phyloP scores from a whole-genome alignment of 2,888 invertebrate species.

The Idaea dimidiata region DNA sequence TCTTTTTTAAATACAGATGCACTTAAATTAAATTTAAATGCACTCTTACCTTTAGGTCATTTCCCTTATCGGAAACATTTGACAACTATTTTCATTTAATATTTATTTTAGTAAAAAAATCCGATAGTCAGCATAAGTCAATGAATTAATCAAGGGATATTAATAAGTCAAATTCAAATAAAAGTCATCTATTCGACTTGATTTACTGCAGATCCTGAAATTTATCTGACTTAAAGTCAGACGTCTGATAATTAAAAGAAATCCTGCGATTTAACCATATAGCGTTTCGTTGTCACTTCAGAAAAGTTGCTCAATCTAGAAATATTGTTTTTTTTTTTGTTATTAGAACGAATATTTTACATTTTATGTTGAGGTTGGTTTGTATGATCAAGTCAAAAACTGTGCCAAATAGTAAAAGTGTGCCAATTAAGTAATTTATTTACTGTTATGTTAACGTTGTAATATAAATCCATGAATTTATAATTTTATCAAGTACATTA shows the following conservation, averaged over 20 bases:
- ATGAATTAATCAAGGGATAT: neutral
- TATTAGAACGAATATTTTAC: slow-evolving; percentile 40
- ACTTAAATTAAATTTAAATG: slow-evolving; percentile 8
- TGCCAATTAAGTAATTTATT: neutral
- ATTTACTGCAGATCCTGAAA: neutral
- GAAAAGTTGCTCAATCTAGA: slow-evolving; percentile 72
- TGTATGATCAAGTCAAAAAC: neutral
- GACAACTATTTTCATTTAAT: neutral
- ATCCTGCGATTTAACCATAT: slow-evolving; percentile 47
- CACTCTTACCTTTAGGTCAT: slow-evolving; percentile 9
- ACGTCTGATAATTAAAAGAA: neutral
- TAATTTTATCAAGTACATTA: neutral
- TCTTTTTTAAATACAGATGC: slow-evolving; percentile 12
- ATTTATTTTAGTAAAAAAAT: neutral
- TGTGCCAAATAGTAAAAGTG: neutral
- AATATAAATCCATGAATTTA: neutral
- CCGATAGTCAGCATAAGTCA: neutral
- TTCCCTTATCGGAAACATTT: neutral
- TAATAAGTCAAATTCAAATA: neutral
- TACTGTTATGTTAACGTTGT: neutral
- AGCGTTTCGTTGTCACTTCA: slow-evolving; percentile 72
- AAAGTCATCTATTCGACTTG: neutral
- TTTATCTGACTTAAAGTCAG: neutral
- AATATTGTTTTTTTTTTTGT: slow-evolving; percentile 45
- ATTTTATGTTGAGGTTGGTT: slow-evolving; percentile 35